These are phyloP conservation scores for Drosophila limbata DNA, from an alignment of 2,888 invertebrate genomes.

Conservation along the genomic window DNA sequence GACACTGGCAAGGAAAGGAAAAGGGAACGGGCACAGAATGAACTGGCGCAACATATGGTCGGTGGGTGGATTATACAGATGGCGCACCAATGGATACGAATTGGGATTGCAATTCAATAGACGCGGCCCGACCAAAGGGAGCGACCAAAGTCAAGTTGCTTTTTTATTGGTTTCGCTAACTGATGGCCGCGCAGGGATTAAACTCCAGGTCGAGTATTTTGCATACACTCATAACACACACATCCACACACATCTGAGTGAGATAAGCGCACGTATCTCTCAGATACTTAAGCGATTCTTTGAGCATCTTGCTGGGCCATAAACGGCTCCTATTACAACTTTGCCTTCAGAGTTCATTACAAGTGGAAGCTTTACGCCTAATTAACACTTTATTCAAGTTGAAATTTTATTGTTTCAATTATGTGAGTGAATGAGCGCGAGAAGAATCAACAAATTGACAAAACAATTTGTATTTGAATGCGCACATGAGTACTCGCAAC, in stretches of 20 bases:
- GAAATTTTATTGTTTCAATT: slow-evolving; percentile 76
- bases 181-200: slow-evolving; percentile 58
- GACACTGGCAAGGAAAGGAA: neutral
- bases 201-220: slow-evolving; percentile 28
- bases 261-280: slow-evolving; percentile 39
- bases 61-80: slow-evolving; percentile 82
- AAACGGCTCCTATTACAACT: slow-evolving; percentile 70
- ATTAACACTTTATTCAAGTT: slow-evolving; percentile 76
- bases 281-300: slow-evolving; percentile 59
- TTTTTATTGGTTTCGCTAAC: slow-evolving; percentile 72
- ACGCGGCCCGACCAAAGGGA: slow-evolving; percentile 19
- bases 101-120: slow-evolving; percentile 69
- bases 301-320: slow-evolving; percentile 70
- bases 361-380: slow-evolving; percentile 69
- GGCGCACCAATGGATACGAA: slow-evolving; percentile 65
- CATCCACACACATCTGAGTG: neutral
- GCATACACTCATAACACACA: slow-evolving; percentile 22
- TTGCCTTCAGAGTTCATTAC: slow-evolving; percentile 59
- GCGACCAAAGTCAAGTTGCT: slow-evolving; percentile 57
- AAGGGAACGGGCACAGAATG: slow-evolving; percentile 36
- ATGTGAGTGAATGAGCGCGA: slow-evolving; percentile 56
- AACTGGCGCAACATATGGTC: slow-evolving; percentile 83
- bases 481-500: slow-evolving; percentile 26
- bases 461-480: slow-evolving; percentile 60
- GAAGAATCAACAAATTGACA: slow-evolving; percentile 51